Evolutionary conservation across 1,140 invertebrate genomes (phyloP).

Genomic region (Agraylea sexmaculata): DNA sequence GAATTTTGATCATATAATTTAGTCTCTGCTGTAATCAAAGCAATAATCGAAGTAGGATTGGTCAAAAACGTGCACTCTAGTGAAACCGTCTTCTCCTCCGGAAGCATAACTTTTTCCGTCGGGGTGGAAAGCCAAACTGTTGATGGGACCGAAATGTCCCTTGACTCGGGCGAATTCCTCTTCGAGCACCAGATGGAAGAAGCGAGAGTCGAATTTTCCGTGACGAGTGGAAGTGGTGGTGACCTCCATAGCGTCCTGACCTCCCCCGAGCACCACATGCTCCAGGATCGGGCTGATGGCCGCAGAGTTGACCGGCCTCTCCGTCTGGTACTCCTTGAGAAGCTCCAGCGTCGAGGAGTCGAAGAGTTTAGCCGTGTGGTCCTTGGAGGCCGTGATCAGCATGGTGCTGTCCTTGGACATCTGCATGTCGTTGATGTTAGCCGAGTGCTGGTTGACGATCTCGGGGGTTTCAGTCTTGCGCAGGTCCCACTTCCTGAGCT

Average conservation of each 20-base stretch:
- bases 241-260: conserved; percentile 98
- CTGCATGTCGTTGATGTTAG: conserved; percentile 93
- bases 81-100: conserved; percentile 98
- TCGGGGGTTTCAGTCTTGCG: conserved; percentile 72
- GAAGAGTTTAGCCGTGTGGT: conserved; percentile 88
- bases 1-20: conserved; percentile 12
- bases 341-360: conserved; percentile 73
- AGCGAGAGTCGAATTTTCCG: conserved; percentile 96
- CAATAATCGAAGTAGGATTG: conserved; percentile 93
- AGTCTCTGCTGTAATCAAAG: conserved; percentile 68
- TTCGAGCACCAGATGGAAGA: conserved; percentile 98
- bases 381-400: conserved; percentile 94
- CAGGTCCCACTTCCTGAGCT: conserved; percentile 83
- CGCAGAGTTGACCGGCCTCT: conserved; percentile 92
- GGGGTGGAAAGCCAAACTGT: conserved; percentile 96
- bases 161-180: conserved; percentile 98
- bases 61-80: conserved; percentile 93
- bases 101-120: conserved; percentile 94
- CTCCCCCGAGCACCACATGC: conserved; percentile 92
- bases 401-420: conserved; percentile 85
- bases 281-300: conserved; percentile 88
- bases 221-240: conserved; percentile 91
- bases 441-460: conserved; percentile 66
- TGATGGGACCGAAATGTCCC: conserved; percentile 99
- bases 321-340: conserved; percentile 92